Evolutionary conservation across 2,113 vertebrate genomes (phyloP).

Genomic region (Sclerurus mexicanus): DNA sequence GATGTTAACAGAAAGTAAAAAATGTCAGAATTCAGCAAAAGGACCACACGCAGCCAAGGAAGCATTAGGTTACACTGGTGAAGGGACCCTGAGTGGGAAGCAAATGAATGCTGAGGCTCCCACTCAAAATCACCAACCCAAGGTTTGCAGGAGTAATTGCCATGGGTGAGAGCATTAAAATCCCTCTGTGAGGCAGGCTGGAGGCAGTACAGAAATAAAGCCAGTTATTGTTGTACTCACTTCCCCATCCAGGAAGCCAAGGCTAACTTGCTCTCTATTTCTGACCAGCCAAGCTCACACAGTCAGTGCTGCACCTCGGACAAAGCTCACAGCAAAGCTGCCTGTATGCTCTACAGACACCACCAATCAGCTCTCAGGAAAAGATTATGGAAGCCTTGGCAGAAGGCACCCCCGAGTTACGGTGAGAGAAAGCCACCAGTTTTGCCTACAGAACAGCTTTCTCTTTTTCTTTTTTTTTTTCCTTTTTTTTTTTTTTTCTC

Average conservation of each 20-base stretch:
- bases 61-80: not conserved
- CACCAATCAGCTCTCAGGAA: not conserved
- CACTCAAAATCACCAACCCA: not conserved
- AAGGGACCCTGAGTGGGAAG: not conserved
- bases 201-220: not conserved
- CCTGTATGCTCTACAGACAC: fast-evolving
- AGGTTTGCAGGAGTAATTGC: not conserved
- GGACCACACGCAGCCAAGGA: slow-evolving; percentile 40
- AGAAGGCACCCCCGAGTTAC: not conserved
- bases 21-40: not conserved
- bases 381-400: not conserved
- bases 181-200: not conserved
- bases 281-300: not conserved
- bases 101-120: not conserved
- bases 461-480: not conserved
- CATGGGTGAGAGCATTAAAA: not conserved
- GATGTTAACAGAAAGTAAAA: slow-evolving; percentile 21
- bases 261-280: not conserved
- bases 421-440: not conserved
- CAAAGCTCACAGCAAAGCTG: not conserved
- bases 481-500: not conserved
- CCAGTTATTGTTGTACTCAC: not conserved
- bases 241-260: not conserved
- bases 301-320: fast-evolving
- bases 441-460: not conserved